These are phyloP conservation scores for Aphodius granarius DNA, from an alignment of 2,888 invertebrate species.

Conservation along the genomic window DNA sequence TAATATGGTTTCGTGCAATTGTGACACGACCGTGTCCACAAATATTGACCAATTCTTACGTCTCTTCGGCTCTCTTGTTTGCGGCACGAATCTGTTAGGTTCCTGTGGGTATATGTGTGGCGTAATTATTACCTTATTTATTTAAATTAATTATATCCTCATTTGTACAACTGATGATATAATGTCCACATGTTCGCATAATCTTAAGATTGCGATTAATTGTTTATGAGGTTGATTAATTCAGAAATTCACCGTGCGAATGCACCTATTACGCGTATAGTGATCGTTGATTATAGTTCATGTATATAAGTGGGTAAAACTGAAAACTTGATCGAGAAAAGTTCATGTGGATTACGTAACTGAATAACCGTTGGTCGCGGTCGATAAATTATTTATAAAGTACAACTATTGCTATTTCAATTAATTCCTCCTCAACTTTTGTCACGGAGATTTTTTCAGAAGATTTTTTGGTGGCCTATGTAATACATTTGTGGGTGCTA, in stretches of 20 bases:
- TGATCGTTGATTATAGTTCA: neutral
- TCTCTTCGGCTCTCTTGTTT: neutral
- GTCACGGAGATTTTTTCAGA: neutral
- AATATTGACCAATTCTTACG: neutral
- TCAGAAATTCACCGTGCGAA: neutral
- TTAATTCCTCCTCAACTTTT: neutral
- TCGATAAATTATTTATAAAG: neutral
- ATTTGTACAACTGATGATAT: neutral
- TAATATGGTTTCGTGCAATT: constrained; percentile 32
- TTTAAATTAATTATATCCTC: too few species aligned
- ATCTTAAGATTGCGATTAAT: neutral
- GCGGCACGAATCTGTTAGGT: neutral
- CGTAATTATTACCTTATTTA: neutral
- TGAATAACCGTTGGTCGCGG: neutral
- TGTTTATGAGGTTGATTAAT: neutral
- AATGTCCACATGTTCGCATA: neutral
- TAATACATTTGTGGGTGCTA: too few species aligned
- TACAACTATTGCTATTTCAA: neutral
- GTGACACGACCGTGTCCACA: neutral
- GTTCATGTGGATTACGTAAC: neutral
- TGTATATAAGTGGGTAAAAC: neutral
- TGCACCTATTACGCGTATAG: neutral
- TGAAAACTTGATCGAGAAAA: neutral
- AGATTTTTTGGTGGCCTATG: neutral
- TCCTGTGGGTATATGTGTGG: neutral